Conservation (phyloP, 2,888 invertebrate species). For the Diplazon laetatorius region DNA sequence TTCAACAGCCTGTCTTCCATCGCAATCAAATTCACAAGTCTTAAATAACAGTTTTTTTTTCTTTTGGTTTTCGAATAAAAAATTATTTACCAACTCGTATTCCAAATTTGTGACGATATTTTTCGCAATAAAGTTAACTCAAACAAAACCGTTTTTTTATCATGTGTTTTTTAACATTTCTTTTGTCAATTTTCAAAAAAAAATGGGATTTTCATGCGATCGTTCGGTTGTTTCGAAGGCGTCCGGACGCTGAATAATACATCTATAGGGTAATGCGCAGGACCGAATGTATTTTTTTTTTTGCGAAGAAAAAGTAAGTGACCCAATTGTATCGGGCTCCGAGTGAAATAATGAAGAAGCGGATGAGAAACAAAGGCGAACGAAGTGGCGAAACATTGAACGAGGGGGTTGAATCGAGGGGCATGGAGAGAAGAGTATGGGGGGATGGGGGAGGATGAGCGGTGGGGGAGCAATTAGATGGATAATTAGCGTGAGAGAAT, state of each 20-base stretch:
- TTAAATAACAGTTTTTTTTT: no score
- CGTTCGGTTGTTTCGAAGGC: not conserved
- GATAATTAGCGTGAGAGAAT: constrained; percentile 19
- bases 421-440: constrained; percentile 14
- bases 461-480: constrained; percentile 24
- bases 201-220: no score
- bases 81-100: no score
- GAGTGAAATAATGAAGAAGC: constrained; percentile 28
- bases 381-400: constrained; percentile 32
- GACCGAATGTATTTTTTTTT: constrained; percentile 3
- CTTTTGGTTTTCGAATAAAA: no score
- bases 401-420: constrained; percentile 10
- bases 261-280: not conserved
- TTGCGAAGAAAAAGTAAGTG: constrained; percentile 17
- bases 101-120: no score
- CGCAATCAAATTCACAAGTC: no score
- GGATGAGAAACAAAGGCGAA: constrained; percentile 32
- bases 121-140: no score
- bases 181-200: no score
- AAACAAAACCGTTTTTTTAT: no score
- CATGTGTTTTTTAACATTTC: no score
- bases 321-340: constrained; percentile 2
- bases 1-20: no score
- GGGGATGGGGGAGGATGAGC: not conserved
- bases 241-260: not conserved